These are phyloP conservation scores for Acanthopagrus latus DNA, from an alignment of 2,797 vertebrate genomes.

Conservation along the genomic window DNA sequence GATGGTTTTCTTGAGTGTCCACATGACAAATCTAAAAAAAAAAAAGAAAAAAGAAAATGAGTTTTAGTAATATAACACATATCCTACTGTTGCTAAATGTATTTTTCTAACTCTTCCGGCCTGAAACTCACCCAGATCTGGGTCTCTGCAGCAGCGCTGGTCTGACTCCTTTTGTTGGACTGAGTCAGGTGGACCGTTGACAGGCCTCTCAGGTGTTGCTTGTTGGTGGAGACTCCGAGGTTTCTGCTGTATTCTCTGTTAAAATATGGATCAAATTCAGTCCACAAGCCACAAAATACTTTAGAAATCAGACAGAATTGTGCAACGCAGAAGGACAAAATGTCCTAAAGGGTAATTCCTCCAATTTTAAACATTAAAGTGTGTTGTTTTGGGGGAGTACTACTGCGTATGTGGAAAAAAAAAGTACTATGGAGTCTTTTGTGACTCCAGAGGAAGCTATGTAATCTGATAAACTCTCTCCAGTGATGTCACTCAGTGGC, in stretches of 20 bases:
- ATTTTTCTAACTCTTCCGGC: background rate
- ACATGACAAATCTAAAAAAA: slow-evolving; percentile 22
- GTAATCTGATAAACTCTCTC: too few relatives aligned
- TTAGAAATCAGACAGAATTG: background rate
- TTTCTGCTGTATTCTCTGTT: slow-evolving; percentile 57
- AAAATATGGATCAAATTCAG: slow-evolving; percentile 8
- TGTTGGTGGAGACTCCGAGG: background rate
- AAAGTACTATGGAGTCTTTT: too few relatives aligned
- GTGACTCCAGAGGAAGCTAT: too few relatives aligned
- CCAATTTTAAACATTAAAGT: too few relatives aligned
- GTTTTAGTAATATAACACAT: background rate
- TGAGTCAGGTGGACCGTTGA: background rate
- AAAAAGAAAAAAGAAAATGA: background rate
- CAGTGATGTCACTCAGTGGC: too few relatives aligned
- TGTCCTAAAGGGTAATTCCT: too few relatives aligned
- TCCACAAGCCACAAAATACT: background rate
- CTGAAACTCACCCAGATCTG: slow-evolving; percentile 44
- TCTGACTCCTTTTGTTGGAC: slow-evolving; percentile 12
- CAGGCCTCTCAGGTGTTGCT: background rate
- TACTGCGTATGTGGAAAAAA: too few relatives aligned
- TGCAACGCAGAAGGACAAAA: background rate
- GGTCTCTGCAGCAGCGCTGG: background rate
- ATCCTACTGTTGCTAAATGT: background rate
- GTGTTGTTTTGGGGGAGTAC: too few relatives aligned
- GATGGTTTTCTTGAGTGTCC: slow-evolving; percentile 10